phyloP scores from a whole-genome alignment of 2,797 vertebrate species.

The Tangara arthus region DNA sequence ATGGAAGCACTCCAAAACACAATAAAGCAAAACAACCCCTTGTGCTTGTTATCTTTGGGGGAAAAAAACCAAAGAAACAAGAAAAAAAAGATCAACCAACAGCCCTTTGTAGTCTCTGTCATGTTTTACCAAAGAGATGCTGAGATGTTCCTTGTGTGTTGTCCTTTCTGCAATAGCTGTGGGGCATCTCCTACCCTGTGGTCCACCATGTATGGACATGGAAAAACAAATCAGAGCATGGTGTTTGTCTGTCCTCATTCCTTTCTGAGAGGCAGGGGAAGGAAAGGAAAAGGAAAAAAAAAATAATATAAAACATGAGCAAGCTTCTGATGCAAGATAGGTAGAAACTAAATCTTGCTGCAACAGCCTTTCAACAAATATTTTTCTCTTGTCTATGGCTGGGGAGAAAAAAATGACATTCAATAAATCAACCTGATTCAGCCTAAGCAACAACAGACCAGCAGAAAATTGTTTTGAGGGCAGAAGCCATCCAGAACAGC shows the following conservation, averaged over 20 bases:
- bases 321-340: background rate
- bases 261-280: background rate
- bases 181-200: background rate
- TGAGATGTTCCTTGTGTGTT: background rate
- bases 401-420: slow-evolving; percentile 46
- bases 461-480: slow-evolving; percentile 64
- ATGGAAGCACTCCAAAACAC: background rate
- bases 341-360: slow-evolving; percentile 34
- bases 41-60: background rate
- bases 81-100: too few relatives aligned
- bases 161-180: background rate
- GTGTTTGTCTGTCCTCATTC: background rate
- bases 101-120: background rate
- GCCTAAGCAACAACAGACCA: slow-evolving; percentile 37
- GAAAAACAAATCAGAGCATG: background rate
- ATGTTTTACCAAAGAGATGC: background rate
- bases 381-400: slow-evolving; percentile 58
- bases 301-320: background rate
- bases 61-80: background rate
- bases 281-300: background rate
- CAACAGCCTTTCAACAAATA: slow-evolving; percentile 43
- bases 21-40: background rate
- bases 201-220: background rate
- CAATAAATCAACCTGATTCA: slow-evolving; percentile 60
- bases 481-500: slow-evolving; percentile 61